Evolutionary conservation across 2,888 invertebrate species (phyloP).

Genomic region (Calliopum simillimum): DNA sequence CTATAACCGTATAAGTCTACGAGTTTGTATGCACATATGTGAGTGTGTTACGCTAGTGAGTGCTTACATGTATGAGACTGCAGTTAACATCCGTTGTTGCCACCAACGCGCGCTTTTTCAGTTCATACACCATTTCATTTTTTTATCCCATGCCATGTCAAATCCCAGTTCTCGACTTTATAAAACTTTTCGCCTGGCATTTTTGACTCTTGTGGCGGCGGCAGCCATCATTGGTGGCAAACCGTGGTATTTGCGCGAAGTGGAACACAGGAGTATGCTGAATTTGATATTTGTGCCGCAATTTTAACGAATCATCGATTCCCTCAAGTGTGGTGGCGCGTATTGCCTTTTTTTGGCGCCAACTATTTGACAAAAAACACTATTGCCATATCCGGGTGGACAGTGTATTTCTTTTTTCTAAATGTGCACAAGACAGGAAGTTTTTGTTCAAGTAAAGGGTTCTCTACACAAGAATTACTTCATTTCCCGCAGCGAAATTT

Average conservation of each 20-base stretch:
- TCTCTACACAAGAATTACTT: too few species aligned
- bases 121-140: too few species aligned
- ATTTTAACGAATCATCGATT: conserved; percentile 20
- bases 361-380: too few species aligned
- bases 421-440: too few species aligned
- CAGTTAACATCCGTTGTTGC: too few species aligned
- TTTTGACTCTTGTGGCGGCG: conserved; percentile 11
- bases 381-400: too few species aligned
- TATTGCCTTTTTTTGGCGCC: too few species aligned
- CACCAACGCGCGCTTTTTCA: too few species aligned
- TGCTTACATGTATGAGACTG: not conserved
- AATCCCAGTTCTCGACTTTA: conserved; percentile 15
- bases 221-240: not conserved
- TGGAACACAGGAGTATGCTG: not conserved
- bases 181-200: conserved; percentile 20
- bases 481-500: too few species aligned
- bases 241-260: not conserved
- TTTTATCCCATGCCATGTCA: conserved; percentile 4
- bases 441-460: too few species aligned
- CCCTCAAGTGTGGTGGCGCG: conserved; percentile 9
- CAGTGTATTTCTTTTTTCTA: too few species aligned
- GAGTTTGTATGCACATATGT: not conserved
- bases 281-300: not conserved
- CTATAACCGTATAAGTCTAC: not conserved
- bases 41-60: not conserved